Conservation (phyloP, 2,113 vertebrate genomes). For the Poecile atricapillus region DNA sequence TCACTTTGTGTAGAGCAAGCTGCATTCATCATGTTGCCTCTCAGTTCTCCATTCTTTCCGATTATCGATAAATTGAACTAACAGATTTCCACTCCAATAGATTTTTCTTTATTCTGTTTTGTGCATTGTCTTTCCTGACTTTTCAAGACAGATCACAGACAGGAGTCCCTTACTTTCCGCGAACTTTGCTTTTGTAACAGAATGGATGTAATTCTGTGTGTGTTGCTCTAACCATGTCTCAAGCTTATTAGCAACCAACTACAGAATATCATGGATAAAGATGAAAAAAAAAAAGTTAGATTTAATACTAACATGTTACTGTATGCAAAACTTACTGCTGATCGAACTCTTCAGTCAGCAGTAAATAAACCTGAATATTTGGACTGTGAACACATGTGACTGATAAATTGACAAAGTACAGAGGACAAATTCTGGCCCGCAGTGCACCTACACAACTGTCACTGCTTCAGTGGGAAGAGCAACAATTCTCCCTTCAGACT, state of each 20-base stretch:
- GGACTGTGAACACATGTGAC: neutral
- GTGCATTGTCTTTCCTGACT: neutral
- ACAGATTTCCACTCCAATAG: neutral
- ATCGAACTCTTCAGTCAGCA: neutral
- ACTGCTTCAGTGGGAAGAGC: neutral
- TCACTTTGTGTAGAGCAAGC: neutral
- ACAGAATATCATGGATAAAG: neutral
- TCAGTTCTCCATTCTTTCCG: neutral
- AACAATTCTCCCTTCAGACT: neutral
- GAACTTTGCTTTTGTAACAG: neutral
- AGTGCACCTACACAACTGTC: neutral
- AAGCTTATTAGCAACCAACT: neutral
- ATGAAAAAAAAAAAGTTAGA: neutral
- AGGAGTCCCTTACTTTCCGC: neutral
- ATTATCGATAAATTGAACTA: neutral
- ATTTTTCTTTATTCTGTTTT: neutral
- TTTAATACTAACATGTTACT: neutral
- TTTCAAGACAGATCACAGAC: neutral
- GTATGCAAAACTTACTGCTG: neutral
- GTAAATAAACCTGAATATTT: neutral
- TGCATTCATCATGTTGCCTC: neutral
- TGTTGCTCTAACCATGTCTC: neutral
- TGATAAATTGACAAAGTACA: neutral
- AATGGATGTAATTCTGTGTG: neutral
- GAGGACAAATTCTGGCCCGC: neutral